Evolutionary conservation across 1,140 invertebrate species (phyloP), one percentile per base, ranked within the genome.

Genomic region (Hirudo medicinalis): DNA sequence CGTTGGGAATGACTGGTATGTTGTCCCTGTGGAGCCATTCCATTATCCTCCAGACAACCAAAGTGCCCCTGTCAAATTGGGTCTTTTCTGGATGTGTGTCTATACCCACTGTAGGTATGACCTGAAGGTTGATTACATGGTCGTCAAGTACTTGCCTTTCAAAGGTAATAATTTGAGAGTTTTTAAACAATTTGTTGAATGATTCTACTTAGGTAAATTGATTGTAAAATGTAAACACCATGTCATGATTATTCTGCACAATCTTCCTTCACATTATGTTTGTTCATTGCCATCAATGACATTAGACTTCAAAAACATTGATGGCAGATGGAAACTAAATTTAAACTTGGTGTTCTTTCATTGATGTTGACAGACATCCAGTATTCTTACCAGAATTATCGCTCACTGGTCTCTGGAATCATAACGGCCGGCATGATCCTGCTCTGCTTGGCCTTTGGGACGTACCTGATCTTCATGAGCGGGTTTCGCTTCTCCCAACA

Each of bases 71-170:
- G 53, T 70, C 32, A 70, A 54, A 25, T 6, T 70, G n/a, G 69
- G 69, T 27, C 49, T 70, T 25, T 70, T 70, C 43, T 70, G 49
- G 36, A 70, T 70, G 69, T 70, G 69, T 27, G 69, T 70, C 49
- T 25, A 53, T 4, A 20, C 29, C 49, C 69, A 70, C 29, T 70
- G 69, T 22, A 49, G 11, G 8, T 70, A 70, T 53, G 69, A 70
- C 69, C 69, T 70, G 43, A 36, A 53, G 54, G 69, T 70, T 25
- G 69, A 70, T 53, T 70, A 70, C 43, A 70, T 70, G 40, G 53
- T 70, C 22, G 69, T 70, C 69, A 49, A 27, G 43, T 70, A 70
- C n/a, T 49, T 70, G 13, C 69, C 69, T n/a, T 70, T 53, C 19
- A 53, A 25, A 70, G 69, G 69, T 70, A 22, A 25, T 17, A 49